Conservation (phyloP, 1,140 invertebrate species). For the Hermetia illucens region DNA sequence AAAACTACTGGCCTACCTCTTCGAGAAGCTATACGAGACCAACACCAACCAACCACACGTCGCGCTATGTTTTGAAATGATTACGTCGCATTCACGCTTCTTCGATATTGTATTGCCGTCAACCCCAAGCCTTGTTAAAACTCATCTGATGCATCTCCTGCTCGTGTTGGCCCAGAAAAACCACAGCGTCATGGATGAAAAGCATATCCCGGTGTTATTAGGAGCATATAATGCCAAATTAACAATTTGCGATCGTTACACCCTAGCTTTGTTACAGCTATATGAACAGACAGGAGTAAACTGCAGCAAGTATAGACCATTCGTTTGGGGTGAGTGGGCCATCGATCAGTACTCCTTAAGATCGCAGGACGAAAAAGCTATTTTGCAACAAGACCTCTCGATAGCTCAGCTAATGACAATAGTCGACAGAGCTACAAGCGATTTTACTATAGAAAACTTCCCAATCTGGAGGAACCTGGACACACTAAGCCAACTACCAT, state of each 20-base stretch:
- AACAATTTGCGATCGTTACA: slow-evolving; percentile 43
- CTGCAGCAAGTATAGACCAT: slow-evolving; percentile 55
- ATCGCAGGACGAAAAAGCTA: slow-evolving; percentile 35
- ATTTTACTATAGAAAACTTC: slow-evolving; percentile 53
- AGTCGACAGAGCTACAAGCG: slow-evolving; percentile 44
- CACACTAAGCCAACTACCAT: slow-evolving; percentile 17
- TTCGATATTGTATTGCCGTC: slow-evolving; percentile 41
- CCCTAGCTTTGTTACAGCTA: slow-evolving; percentile 43
- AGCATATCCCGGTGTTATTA: slow-evolving; percentile 54
- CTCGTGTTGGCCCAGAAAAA: slow-evolving; percentile 42
- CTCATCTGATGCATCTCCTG: slow-evolving; percentile 43
- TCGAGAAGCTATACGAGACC: slow-evolving; percentile 39
- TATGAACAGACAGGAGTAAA: slow-evolving; percentile 45
- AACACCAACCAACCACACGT: slow-evolving; percentile 33
- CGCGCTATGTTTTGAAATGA: slow-evolving; percentile 50
- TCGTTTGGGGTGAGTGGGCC: slow-evolving; percentile 62
- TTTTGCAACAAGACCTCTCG: slow-evolving; percentile 50
- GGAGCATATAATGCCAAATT: slow-evolving; percentile 55
- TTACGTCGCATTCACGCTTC: slow-evolving; percentile 58
- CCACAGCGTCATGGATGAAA: slow-evolving; percentile 39
- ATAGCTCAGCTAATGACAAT: slow-evolving; percentile 55
- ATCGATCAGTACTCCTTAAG: slow-evolving; percentile 57
- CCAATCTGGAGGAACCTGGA: slow-evolving; percentile 33
- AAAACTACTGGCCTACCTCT: slow-evolving; percentile 37
- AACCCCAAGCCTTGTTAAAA: slow-evolving; percentile 35